Conservation (phyloP, 2,113 vertebrate species). For the Diglossa brunneiventris region DNA sequence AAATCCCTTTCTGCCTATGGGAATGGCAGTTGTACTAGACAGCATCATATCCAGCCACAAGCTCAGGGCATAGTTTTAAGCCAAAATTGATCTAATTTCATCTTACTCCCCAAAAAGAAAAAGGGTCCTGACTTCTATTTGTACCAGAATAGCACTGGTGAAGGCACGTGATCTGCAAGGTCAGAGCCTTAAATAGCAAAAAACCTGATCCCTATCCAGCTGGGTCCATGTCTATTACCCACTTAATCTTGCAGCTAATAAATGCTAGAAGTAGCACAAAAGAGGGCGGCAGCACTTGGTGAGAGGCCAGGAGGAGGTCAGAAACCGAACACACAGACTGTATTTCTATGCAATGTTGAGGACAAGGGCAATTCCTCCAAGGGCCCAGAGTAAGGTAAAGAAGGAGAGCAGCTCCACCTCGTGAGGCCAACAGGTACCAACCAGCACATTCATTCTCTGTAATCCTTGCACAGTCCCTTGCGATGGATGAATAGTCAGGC, state of each 20-base stretch:
- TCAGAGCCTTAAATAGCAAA: background rate
- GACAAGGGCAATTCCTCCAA: background rate
- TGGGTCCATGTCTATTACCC: background rate
- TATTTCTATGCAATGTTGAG: background rate
- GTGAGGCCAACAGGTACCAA: background rate
- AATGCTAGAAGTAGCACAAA: background rate
- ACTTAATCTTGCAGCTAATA: background rate
- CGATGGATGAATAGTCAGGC: background rate
- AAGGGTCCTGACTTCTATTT: background rate
- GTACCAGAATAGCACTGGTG: background rate
- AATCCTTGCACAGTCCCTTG: background rate
- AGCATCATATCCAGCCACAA: background rate
- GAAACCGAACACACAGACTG: background rate
- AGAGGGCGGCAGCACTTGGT: accelerated
- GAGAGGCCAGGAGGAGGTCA: background rate
- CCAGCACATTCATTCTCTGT: accelerated
- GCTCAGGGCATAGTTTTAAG: background rate
- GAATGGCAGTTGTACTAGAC: background rate
- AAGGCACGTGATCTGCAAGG: background rate
- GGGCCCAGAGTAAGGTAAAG: background rate
- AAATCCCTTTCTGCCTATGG: background rate
- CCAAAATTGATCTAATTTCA: background rate
- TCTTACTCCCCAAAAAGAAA: background rate
- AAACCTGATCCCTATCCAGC: background rate
- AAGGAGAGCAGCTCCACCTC: background rate